Conservation (phyloP, 2,113 vertebrate genomes). For the Chionis minor region DNA sequence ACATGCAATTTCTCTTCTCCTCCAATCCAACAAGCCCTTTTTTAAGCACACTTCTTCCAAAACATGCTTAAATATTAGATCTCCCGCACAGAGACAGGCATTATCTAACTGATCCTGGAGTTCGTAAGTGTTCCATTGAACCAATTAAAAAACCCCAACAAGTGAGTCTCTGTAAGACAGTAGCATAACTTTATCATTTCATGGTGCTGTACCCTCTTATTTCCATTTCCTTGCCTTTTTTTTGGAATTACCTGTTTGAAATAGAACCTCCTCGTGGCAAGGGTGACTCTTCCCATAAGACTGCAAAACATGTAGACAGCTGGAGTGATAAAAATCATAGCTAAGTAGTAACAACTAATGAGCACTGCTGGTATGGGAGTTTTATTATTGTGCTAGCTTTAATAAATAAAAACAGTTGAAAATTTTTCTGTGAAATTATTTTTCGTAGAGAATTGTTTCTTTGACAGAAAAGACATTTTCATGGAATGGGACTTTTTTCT, state of each 20-base stretch:
- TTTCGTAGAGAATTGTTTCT: not conserved
- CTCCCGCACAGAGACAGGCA: not conserved
- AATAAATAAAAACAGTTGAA: not conserved
- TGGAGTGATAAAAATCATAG: not conserved
- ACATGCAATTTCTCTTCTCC: slow-evolving; percentile 41
- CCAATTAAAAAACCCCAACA: not conserved
- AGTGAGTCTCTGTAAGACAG: fast-evolving
- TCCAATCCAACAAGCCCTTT: slow-evolving; percentile 5
- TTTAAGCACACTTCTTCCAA: slow-evolving; percentile 9
- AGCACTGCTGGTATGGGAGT: not conserved
- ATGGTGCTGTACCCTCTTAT: not conserved
- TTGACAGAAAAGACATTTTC: not conserved
- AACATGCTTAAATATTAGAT: not conserved
- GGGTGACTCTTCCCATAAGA: not conserved
- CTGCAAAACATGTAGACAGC: not conserved
- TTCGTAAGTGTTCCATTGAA: not conserved
- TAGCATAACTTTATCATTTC: not conserved
- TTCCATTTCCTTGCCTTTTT: not conserved
- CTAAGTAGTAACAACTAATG: not conserved
- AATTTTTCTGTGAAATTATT: not conserved
- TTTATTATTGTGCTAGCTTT: not conserved
- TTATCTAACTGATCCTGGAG: not conserved
- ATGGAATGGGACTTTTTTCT: not conserved
- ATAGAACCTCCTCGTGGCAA: not conserved
- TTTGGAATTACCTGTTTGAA: not conserved